Percentiles rank a stretch among this genome's conserved stretches.
These are phyloP conservation scores for Coptotermes formosanus DNA, from an alignment of 1,140 invertebrate genomes.

Conservation along the genomic window DNA sequence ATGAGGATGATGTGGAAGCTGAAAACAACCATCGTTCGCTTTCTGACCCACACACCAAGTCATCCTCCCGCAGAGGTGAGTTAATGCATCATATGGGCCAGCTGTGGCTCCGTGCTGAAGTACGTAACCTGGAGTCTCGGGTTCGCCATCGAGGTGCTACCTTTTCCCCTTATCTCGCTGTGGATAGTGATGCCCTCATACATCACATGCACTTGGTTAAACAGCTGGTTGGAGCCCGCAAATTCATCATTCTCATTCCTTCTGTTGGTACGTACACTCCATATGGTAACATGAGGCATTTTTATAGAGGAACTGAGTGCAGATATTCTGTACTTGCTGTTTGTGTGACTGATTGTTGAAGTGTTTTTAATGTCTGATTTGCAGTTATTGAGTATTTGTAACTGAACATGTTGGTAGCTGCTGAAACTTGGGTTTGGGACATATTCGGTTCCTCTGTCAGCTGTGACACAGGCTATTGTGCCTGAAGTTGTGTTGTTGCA, in stretches of 20 bases:
- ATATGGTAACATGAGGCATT: background rate
- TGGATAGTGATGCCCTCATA: slow-evolving; percentile 69
- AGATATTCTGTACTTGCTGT: background rate
- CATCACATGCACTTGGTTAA: slow-evolving; percentile 72
- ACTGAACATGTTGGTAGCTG: no score
- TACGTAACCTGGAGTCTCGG: slow-evolving; percentile 64
- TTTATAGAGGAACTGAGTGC: background rate
- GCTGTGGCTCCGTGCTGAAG: slow-evolving; percentile 72
- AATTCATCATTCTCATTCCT: slow-evolving; percentile 79
- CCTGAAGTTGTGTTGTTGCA: no score
- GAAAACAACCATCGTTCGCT: background rate
- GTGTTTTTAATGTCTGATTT: background rate
- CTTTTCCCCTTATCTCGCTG: slow-evolving; percentile 73
- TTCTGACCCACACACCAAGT: background rate
- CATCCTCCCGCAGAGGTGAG: slow-evolving; percentile 21
- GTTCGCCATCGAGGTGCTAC: slow-evolving; percentile 43
- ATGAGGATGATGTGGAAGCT: background rate
- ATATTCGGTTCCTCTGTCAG: no score
- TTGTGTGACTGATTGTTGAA: background rate
- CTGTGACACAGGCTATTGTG: no score
- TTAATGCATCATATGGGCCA: slow-evolving; percentile 73
- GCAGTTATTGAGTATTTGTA: no score
- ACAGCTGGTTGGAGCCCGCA: slow-evolving; percentile 69
- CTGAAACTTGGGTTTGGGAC: no score
- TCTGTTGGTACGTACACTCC: slow-evolving; percentile 62